A percentile compares a stretch with the other conserved stretches of the same genome.
These are phyloP conservation scores for Vulpes vulpes DNA, from an alignment of 2,113 vertebrate species.

Conservation along the genomic window DNA sequence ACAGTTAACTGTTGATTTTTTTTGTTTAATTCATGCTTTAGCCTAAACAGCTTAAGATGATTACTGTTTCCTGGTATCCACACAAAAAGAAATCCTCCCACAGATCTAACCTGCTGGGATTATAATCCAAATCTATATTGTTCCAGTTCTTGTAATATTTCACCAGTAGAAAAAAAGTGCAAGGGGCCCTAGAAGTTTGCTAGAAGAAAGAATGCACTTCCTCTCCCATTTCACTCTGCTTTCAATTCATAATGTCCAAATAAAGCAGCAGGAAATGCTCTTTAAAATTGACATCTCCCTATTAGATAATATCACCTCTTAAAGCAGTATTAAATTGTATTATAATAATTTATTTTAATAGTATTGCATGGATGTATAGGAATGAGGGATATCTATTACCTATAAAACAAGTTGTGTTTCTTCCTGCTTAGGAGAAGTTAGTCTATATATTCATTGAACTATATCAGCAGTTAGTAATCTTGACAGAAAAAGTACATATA, in stretches of 20 bases:
- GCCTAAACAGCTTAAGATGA: neutral
- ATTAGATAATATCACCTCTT: neutral
- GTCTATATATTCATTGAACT: neutral
- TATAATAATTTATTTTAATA: neutral
- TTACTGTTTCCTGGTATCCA: constrained; percentile 13
- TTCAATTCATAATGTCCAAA: neutral
- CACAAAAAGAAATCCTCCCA: neutral
- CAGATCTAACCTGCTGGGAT: neutral
- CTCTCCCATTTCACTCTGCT: neutral
- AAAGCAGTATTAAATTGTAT: neutral
- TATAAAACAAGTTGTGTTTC: neutral
- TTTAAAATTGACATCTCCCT: neutral
- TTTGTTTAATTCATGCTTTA: constrained; percentile 14
- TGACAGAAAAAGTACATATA: neutral
- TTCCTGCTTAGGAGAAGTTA: neutral
- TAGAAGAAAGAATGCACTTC: neutral
- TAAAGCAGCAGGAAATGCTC: neutral
- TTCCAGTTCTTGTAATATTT: neutral
- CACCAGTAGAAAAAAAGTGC: neutral
- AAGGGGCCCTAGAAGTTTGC: neutral
- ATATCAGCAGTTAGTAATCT: neutral
- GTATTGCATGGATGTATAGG: neutral
- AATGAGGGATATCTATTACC: neutral
- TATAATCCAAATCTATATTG: neutral
- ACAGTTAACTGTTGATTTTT: neutral